phyloP scores from a whole-genome alignment of 1,140 invertebrate genomes.

The Drosophila lini region DNA sequence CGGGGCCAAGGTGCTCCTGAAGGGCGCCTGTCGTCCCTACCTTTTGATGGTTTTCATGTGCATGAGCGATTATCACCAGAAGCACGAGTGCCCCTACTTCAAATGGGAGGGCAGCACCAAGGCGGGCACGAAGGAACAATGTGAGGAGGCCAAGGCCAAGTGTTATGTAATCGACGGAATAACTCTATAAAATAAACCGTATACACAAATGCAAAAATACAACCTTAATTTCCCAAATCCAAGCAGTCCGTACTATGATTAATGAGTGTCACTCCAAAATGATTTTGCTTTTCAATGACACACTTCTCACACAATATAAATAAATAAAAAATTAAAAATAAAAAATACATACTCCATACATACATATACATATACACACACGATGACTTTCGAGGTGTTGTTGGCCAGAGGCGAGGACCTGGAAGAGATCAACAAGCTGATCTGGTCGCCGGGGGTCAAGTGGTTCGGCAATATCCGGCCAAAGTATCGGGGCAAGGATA shows the following conservation, averaged over 20 bases:
- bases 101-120: slow-evolving; percentile 44
- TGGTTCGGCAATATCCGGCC: slow-evolving; percentile 63
- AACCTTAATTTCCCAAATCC: not conserved
- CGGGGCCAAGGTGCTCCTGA: slow-evolving; percentile 37
- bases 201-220: not conserved
- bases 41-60: slow-evolving; percentile 59
- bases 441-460: slow-evolving; percentile 17
- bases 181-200: not conserved
- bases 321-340: not conserved
- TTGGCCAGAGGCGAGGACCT: slow-evolving; percentile 32
- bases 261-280: not conserved
- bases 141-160: slow-evolving; percentile 28
- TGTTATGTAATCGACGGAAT: slow-evolving; percentile 67
- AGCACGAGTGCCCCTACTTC: slow-evolving; percentile 71
- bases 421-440: slow-evolving; percentile 7
- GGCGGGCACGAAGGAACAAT: slow-evolving; percentile 21
- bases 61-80: slow-evolving; percentile 58
- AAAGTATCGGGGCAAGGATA: slow-evolving; percentile 23
- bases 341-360: not conserved
- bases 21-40: slow-evolving; percentile 58
- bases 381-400: slow-evolving; percentile 34
- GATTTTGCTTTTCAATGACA: slow-evolving; percentile 17
- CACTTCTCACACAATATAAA: slow-evolving; percentile 4
- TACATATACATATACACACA: not conserved
- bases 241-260: not conserved